Conservation (phyloP, 2,797 vertebrate genomes). For the Eulemur albifrons region DNA sequence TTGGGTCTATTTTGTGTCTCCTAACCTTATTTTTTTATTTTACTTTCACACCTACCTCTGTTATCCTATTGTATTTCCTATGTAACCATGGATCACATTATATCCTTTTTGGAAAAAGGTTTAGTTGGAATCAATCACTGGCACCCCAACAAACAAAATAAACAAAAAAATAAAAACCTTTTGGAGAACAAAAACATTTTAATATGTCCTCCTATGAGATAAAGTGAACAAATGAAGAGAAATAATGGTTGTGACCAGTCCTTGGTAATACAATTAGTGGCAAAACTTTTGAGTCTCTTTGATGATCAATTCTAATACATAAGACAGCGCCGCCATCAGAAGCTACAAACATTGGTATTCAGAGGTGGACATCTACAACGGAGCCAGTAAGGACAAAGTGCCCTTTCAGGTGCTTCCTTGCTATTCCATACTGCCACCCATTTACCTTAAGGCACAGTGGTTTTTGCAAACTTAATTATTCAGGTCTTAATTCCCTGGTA, state of each 20-base stretch:
- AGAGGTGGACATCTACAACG: not conserved
- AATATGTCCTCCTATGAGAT: not conserved
- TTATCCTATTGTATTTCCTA: not conserved
- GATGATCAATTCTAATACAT: not conserved
- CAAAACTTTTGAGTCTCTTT: not conserved
- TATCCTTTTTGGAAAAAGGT: not conserved
- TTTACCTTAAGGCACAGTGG: not conserved
- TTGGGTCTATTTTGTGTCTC: not conserved
- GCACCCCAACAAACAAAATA: not conserved
- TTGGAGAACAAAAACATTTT: conserved; percentile 5
- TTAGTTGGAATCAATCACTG: not conserved
- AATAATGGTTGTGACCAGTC: not conserved
- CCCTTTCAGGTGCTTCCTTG: not conserved
- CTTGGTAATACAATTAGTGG: not conserved
- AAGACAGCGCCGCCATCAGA: not conserved
- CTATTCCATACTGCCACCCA: not conserved
- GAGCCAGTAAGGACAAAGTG: not conserved
- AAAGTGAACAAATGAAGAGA: conserved; percentile 40
- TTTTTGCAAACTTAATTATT: conserved; percentile 4
- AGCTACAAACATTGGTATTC: not conserved
- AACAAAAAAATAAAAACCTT: not conserved
- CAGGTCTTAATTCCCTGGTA: not conserved
- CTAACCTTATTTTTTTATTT: not conserved
- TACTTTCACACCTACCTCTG: not conserved
- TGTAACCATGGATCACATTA: not conserved